Conservation (phyloP, 2,797 vertebrate genomes). For the Loris lydekkerianus region DNA sequence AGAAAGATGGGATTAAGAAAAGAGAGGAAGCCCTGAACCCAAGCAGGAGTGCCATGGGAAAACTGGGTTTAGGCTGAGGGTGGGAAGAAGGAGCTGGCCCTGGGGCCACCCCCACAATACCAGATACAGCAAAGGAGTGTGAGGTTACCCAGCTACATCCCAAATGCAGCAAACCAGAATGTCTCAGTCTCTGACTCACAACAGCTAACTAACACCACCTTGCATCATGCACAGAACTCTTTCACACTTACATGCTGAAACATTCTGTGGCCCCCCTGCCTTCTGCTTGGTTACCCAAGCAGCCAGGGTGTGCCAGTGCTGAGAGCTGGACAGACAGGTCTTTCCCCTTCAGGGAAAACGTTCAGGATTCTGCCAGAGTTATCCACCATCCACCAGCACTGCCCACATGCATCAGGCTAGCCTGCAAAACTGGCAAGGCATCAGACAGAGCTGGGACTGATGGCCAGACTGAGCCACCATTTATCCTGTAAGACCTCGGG, state of each 20-base stretch:
- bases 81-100: not conserved
- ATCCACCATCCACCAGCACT: not conserved
- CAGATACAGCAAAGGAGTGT: not conserved
- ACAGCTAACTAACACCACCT: not conserved
- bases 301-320: not conserved
- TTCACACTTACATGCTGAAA: not conserved
- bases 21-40: not conserved
- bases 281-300: not conserved
- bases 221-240: not conserved
- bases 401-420: not conserved
- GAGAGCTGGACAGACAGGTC: slow-evolving; percentile 16
- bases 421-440: not conserved
- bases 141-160: not conserved
- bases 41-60: not conserved
- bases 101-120: not conserved
- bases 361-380: not conserved
- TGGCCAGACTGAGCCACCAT: not conserved
- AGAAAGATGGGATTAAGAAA: not conserved
- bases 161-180: not conserved
- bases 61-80: not conserved
- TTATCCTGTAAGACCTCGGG: not conserved
- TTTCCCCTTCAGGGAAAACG: not conserved
- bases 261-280: not conserved
- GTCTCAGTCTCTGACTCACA: slow-evolving; percentile 6
- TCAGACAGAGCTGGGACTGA: not conserved